A percentile compares a stretch with the other conserved stretches of the same genome.
These are phyloP conservation scores for Parelbella ahira DNA, from an alignment of 2,888 invertebrate species.

Conservation along the genomic window DNA sequence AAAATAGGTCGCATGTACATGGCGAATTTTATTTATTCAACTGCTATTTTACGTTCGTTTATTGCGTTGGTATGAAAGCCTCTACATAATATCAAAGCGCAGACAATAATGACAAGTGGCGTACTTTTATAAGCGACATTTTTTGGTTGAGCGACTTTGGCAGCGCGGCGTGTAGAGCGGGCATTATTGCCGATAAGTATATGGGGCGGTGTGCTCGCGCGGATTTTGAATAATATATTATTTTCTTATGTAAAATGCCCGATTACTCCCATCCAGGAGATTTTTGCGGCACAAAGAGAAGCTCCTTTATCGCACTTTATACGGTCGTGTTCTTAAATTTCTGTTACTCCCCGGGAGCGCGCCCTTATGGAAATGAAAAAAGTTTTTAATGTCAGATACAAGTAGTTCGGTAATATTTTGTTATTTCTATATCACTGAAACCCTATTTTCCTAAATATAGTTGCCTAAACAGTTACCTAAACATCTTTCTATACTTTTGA, in stretches of 20 bases:
- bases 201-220: slow-evolving; percentile 64
- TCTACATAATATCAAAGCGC: slow-evolving; percentile 23
- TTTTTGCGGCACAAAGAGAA: slow-evolving; percentile 66
- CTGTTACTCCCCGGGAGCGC: slow-evolving; percentile 57
- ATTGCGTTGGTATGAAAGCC: slow-evolving; percentile 16
- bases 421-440: too few relatives aligned
- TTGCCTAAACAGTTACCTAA: too few relatives aligned
- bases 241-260: slow-evolving; percentile 80
- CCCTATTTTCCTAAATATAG: too few relatives aligned
- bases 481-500: too few relatives aligned
- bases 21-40: too few relatives aligned
- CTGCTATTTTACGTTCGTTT: slow-evolving; percentile 5
- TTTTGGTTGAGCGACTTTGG: slow-evolving; percentile 32
- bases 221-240: slow-evolving; percentile 81
- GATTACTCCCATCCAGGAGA: slow-evolving; percentile 75
- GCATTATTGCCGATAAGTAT: slow-evolving; percentile 77
- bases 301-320: slow-evolving; percentile 74
- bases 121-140: slow-evolving; percentile 22
- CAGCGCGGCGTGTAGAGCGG: slow-evolving; percentile 42
- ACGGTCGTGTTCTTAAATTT: slow-evolving; percentile 68
- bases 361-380: not conserved
- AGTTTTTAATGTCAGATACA: slow-evolving; percentile 1
- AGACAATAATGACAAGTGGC: slow-evolving; percentile 21
- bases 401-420: too few relatives aligned
- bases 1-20: too few relatives aligned